Conservation (phyloP, 2,113 vertebrate genomes). For the Tamias sibiricus region DNA sequence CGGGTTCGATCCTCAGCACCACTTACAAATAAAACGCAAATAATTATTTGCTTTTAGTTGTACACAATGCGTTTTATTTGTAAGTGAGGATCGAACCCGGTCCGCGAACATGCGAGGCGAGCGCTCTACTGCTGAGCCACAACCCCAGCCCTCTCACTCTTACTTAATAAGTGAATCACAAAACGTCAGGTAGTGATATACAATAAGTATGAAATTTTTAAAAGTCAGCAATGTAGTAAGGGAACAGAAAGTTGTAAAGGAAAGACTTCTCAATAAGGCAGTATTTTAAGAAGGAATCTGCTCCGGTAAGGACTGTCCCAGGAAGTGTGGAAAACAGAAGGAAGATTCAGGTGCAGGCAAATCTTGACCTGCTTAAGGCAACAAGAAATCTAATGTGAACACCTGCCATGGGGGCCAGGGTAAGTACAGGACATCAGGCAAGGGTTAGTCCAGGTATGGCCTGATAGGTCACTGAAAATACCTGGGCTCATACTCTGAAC, state of each 20-base stretch:
- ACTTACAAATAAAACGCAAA: too few species aligned
- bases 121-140: too few species aligned
- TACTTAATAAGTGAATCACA: conserved; percentile 34
- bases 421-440: background rate
- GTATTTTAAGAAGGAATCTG: background rate
- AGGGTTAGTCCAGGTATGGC: background rate
- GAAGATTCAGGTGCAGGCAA: background rate
- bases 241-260: background rate
- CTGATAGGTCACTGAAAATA: background rate
- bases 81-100: too few species aligned
- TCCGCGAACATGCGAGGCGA: too few species aligned
- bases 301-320: background rate
- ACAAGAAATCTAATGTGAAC: background rate
- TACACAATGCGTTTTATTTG: too few species aligned
- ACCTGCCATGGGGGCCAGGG: background rate
- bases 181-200: background rate
- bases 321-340: background rate
- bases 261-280: background rate
- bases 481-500: background rate
- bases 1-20: too few species aligned
- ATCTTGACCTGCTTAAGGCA: background rate
- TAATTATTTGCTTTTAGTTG: too few species aligned
- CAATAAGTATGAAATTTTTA: background rate
- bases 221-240: background rate
- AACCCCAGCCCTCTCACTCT: too few species aligned